Evolutionary conservation across 1,140 invertebrate species (phyloP).

Genomic region (Mycetomoellerius zeteki): DNA sequence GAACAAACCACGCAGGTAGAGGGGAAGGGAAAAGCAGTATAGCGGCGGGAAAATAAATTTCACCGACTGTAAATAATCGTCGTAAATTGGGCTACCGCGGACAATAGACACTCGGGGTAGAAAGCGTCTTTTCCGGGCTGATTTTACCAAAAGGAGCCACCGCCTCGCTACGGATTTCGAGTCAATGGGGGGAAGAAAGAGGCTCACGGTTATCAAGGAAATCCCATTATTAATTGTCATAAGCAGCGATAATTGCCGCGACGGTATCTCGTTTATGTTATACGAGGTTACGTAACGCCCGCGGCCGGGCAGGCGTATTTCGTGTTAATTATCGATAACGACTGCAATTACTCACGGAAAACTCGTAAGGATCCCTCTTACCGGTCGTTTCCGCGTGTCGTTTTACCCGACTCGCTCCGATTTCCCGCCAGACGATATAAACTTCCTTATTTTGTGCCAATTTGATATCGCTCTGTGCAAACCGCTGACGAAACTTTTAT

Average conservation of each 20-base stretch:
- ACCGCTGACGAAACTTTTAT: slow-evolving; percentile 46
- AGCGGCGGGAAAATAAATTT: slow-evolving; percentile 67
- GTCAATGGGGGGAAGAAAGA: slow-evolving; percentile 4
- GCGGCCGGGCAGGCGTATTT: slow-evolving; percentile 70
- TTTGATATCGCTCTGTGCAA: slow-evolving; percentile 45
- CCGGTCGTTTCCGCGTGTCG: slow-evolving; percentile 74
- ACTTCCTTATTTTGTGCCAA: slow-evolving; percentile 36
- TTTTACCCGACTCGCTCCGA: slow-evolving; percentile 76
- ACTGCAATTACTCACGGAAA: slow-evolving; percentile 84
- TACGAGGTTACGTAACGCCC: slow-evolving; percentile 79
- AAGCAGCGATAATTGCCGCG: slow-evolving; percentile 75
- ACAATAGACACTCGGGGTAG: slow-evolving; percentile 56
- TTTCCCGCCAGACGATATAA: slow-evolving; percentile 75
- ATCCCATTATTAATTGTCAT: slow-evolving; percentile 76
- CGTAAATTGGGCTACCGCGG: slow-evolving; percentile 70
- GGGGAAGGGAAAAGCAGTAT: neutral
- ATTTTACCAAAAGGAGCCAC: slow-evolving; percentile 27
- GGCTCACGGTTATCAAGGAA: slow-evolving; percentile 59
- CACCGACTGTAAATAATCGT: slow-evolving; percentile 72
- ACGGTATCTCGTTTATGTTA: slow-evolving; percentile 76
- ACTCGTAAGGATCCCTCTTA: slow-evolving; percentile 74
- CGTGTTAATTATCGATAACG: slow-evolving; percentile 85
- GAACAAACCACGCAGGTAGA: slow-evolving; percentile 44
- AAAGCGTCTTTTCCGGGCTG: slow-evolving; percentile 65
- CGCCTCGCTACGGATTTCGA: slow-evolving; percentile 11